These are phyloP conservation scores for Turritopsis dohrnii DNA, from an alignment of 30 jellyfish, hydroid and myxozoan genomes.

Conservation along the genomic window DNA sequence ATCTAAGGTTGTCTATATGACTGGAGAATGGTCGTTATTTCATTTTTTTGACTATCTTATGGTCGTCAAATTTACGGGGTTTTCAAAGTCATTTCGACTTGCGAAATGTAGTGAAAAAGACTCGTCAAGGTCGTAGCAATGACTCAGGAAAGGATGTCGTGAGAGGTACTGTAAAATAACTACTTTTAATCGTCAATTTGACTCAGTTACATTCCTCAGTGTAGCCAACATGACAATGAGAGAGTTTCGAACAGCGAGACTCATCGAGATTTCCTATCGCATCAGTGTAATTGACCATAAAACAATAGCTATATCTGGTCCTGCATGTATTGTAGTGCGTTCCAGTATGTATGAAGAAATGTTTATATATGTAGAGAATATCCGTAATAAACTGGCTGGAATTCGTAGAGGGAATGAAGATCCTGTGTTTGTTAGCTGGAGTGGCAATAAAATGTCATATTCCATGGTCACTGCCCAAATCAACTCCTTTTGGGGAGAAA, in stretches of 20 bases:
- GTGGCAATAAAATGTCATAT: constrained; percentile 24
- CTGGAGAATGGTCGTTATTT: too few relatives aligned
- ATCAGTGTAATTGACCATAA: constrained; percentile 29
- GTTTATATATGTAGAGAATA: not conserved
- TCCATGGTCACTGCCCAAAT: constrained; percentile 16
- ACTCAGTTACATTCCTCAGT: too few relatives aligned
- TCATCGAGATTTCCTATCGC: not conserved
- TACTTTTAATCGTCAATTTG: too few relatives aligned
- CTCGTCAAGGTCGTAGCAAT: not conserved
- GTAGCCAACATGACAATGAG: constrained; percentile 18
- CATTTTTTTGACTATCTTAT: too few relatives aligned
- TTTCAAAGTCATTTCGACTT: too few relatives aligned
- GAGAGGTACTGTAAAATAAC: not conserved
- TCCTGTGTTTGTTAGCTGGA: constrained; percentile 25
- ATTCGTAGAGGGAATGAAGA: not conserved
- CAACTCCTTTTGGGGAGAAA: constrained; percentile 19
- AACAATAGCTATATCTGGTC: constrained; percentile 34
- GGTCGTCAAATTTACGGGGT: too few relatives aligned
- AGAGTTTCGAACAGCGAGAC: not conserved
- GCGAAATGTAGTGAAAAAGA: too few relatives aligned
- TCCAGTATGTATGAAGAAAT: not conserved
- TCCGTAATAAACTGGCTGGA: constrained; percentile 4
- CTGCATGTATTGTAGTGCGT: constrained; percentile 21
- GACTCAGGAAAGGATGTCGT: not conserved
- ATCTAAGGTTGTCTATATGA: too few relatives aligned